These are phyloP conservation scores for Neosilurus hyrtlii DNA, from an alignment of 2,797 vertebrate species.

Conservation along the genomic window DNA sequence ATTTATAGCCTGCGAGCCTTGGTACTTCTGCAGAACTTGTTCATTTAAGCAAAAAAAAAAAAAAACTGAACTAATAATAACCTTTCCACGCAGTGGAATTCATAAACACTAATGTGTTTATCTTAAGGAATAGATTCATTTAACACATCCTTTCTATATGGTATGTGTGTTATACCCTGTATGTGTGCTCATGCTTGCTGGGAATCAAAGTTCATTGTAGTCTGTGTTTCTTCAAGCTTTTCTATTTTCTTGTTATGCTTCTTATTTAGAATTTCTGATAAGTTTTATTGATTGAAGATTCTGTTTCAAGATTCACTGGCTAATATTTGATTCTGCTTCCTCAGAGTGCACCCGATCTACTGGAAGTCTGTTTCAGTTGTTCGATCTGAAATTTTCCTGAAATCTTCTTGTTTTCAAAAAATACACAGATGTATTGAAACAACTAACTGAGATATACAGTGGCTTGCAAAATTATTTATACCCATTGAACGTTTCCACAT, in stretches of 20 bases:
- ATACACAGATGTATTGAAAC: background rate
- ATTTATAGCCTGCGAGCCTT: background rate
- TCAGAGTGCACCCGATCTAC: background rate
- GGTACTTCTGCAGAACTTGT: slow-evolving; percentile 17
- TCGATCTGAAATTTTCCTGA: background rate
- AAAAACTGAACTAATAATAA: slow-evolving; percentile 44
- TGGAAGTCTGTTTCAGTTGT: background rate
- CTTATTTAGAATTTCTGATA: background rate
- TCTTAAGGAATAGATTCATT: slow-evolving; percentile 33
- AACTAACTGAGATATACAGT: background rate
- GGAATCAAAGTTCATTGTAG: background rate
- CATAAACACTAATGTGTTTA: slow-evolving; percentile 38
- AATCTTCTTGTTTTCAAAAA: background rate
- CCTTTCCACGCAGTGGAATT: slow-evolving; percentile 20
- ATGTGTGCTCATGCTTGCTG: background rate
- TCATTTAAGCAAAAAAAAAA: slow-evolving; percentile 46
- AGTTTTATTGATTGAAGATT: slow-evolving; percentile 5
- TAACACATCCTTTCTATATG: slow-evolving; percentile 4
- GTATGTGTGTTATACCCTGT: background rate
- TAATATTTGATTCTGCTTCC: slow-evolving; percentile 12
- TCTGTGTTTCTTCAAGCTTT: background rate
- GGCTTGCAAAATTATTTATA: too few relatives aligned
- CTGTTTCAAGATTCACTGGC: background rate
- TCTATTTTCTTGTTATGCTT: background rate
- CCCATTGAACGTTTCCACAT: too few relatives aligned